Percentiles rank a stretch among this genome's conserved stretches.
Conservation (phyloP, 2,797 vertebrate genomes). For the Sebastes trivittatus region DNA sequence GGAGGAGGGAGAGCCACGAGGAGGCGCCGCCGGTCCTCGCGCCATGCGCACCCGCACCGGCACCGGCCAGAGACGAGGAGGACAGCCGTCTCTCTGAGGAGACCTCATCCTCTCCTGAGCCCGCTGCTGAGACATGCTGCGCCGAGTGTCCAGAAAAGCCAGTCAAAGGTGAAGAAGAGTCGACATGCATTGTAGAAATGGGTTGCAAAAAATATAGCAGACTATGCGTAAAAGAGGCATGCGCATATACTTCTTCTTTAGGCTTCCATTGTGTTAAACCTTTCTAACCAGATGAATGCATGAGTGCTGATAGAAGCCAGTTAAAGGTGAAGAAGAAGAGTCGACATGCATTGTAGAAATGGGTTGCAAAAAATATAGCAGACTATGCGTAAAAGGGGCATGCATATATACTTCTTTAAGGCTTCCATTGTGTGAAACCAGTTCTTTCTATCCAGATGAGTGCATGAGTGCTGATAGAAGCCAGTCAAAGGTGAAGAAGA, state of each 20-base stretch:
- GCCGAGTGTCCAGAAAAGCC: conserved; percentile 88
- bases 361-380: neutral
- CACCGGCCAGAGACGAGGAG: conserved; percentile 83
- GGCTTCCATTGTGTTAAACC: neutral
- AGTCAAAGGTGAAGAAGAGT: conserved; percentile 88
- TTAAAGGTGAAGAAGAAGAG: conserved; percentile 87
- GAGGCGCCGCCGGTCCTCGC: conserved; percentile 67
- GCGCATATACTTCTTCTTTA: neutral
- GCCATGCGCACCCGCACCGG: conserved; percentile 64
- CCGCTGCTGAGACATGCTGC: conserved; percentile 87
- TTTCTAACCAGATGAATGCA: neutral
- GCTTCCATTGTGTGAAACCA: neutral
- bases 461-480: neutral
- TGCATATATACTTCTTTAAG: neutral
- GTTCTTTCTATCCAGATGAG: neutral
- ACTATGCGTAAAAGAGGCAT: neutral
- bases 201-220: neutral
- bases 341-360: too few species aligned
- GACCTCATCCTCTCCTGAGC: conserved; percentile 91
- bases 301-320: conserved; percentile 72
- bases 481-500: too few species aligned
- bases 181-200: too few species aligned
- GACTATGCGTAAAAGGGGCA: neutral
- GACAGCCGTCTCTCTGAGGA: conserved; percentile 91
- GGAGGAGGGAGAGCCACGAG: conserved; percentile 84